Conservation (phyloP, 1,140 invertebrate genomes). For the Schmidtea mediterranea region DNA sequence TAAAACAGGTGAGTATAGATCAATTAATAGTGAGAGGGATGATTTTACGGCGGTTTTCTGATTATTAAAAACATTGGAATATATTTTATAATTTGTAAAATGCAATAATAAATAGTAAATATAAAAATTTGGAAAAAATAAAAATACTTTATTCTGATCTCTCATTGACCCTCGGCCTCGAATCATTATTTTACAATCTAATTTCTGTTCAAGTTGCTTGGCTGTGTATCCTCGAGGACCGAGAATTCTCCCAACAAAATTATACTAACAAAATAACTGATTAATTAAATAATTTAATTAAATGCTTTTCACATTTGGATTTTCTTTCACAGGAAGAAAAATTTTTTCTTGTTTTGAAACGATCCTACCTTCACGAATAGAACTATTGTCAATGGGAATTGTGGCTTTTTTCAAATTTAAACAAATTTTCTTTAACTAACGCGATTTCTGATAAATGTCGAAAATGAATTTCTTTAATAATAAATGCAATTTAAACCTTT, state of each 20-base stretch:
- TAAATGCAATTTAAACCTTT: not conserved
- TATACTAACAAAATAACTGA: slow-evolving; percentile 29
- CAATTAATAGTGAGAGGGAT: no score
- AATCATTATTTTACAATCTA: slow-evolving; percentile 7
- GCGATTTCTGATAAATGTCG: slow-evolving; percentile 1
- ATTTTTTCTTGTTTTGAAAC: slow-evolving; percentile 88
- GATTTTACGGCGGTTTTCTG: no score
- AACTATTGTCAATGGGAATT: no score
- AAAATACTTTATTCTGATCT: slow-evolving; percentile 12
- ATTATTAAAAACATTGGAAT: no score
- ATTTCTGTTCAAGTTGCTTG: slow-evolving; percentile 6
- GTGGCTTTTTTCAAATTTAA: not conserved
- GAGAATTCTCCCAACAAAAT: slow-evolving; percentile 6
- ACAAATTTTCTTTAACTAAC: not conserved
- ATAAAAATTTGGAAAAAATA: not conserved
- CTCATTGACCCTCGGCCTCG: slow-evolving; percentile 6
- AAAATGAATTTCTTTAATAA: no score
- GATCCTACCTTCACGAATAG: slow-evolving; percentile 39
- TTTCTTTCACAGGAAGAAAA: slow-evolving; percentile 93
- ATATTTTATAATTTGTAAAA: no score
- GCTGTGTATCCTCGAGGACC: slow-evolving; percentile 6
- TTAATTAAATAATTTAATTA: not conserved
- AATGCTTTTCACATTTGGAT: slow-evolving; percentile 53
- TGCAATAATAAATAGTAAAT: no score
- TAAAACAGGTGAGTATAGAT: no score